Percentiles rank a stretch among this genome's conserved stretches.
Evolutionary conservation across 1,140 invertebrate species (phyloP).

Genomic region (Lasaia peninsularis): DNA sequence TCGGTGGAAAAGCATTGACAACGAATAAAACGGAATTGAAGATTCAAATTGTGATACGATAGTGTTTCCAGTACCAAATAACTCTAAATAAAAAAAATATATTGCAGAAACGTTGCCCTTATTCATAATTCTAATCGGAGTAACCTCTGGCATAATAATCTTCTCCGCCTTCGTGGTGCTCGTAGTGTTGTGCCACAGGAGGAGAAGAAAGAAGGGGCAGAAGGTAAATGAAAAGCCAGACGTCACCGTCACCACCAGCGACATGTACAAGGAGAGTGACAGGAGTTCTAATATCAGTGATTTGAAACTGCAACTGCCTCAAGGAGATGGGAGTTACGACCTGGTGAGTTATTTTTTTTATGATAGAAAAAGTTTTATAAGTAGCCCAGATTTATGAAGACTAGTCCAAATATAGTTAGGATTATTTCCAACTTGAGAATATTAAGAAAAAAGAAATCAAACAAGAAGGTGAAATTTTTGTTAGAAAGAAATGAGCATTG

Average conservation of each 20-base stretch:
- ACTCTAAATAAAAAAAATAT: too few species aligned
- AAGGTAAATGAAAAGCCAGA: conserved; percentile 63
- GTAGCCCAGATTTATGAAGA: too few species aligned
- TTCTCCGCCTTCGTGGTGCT: conserved; percentile 82
- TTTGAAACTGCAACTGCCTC: conserved; percentile 90
- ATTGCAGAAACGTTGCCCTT: conserved; percentile 80
- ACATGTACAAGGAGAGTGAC: conserved; percentile 88
- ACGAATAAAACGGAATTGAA: too few species aligned
- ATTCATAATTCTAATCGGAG: conserved; percentile 80
- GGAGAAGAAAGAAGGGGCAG: conserved; percentile 63
- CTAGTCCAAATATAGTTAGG: too few species aligned
- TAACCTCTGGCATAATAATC: conserved; percentile 81
- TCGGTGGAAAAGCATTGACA: too few species aligned
- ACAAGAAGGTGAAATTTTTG: too few species aligned
- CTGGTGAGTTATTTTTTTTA: conserved; percentile 68
- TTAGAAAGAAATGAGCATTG: not conserved
- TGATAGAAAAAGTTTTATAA: too few species aligned
- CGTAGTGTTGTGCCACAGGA: conserved; percentile 80
- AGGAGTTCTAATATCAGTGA: conserved; percentile 93
- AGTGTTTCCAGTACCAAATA: too few species aligned
- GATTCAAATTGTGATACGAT: too few species aligned
- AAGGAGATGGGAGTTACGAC: conserved; percentile 85
- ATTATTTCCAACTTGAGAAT: too few species aligned
- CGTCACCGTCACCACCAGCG: conserved; percentile 56
- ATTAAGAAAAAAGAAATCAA: too few species aligned